Conservation (phyloP, 2,113 vertebrate species). For the Tichodroma muraria region DNA sequence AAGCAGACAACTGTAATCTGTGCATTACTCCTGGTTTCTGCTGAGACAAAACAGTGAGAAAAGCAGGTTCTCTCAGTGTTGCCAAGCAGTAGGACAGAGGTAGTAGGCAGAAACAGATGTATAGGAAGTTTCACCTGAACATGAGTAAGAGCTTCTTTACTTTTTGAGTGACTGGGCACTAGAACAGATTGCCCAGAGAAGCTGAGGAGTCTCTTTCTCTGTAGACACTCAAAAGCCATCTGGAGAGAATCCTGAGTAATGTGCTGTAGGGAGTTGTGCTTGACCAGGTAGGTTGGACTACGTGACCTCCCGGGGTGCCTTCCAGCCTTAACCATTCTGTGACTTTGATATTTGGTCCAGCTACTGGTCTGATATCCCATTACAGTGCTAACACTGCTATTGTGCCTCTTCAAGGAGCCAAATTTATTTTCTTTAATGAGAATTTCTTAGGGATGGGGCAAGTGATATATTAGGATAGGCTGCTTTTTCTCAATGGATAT, state of each 20-base stretch:
- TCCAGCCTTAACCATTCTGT: neutral
- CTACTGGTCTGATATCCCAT: neutral
- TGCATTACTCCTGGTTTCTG: neutral
- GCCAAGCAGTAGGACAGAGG: neutral
- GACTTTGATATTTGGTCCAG: neutral
- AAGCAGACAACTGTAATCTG: neutral
- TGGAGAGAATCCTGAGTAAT: neutral
- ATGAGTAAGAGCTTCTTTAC: neutral
- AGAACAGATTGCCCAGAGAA: neutral
- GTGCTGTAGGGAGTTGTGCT: neutral
- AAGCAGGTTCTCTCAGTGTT: neutral
- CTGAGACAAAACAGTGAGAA: neutral
- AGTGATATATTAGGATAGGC: neutral
- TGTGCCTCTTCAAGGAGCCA: neutral
- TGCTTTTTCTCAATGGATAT: slow-evolving; percentile 7
- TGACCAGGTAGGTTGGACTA: neutral
- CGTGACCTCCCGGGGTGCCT: neutral
- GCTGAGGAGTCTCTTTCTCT: neutral
- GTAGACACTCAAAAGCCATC: neutral
- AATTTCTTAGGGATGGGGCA: neutral
- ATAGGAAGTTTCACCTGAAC: neutral
- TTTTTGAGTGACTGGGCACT: neutral
- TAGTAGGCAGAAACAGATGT: neutral
- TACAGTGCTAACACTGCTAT: neutral
- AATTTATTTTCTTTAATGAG: neutral